Conservation (phyloP, 2,113 vertebrate species). For the Dicrurus megarhynchus region DNA sequence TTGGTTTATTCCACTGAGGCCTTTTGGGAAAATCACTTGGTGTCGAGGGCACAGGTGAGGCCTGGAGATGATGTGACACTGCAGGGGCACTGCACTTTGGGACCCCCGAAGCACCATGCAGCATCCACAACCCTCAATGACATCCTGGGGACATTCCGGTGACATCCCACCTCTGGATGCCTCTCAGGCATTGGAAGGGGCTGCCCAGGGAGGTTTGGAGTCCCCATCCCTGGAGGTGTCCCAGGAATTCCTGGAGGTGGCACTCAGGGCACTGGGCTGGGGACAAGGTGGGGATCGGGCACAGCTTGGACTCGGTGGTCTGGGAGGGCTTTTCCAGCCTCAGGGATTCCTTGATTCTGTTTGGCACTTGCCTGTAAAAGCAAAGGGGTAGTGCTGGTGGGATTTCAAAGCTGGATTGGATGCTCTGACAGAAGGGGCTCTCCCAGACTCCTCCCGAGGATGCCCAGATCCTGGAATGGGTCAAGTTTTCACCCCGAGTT, state of each 20-base stretch:
- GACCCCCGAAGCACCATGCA: background rate
- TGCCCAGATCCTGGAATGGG: background rate
- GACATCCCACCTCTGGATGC: background rate
- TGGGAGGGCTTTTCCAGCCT: background rate
- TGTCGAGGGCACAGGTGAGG: background rate
- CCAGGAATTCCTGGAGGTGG: rapidly evolving
- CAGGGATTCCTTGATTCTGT: background rate
- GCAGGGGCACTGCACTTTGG: background rate
- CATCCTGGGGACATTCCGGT: background rate
- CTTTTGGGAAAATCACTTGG: background rate
- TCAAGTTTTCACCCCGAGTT: rapidly evolving
- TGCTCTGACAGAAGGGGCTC: background rate
- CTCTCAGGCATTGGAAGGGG: rapidly evolving
- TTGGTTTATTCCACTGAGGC: background rate
- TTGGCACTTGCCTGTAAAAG: background rate
- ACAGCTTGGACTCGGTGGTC: rapidly evolving
- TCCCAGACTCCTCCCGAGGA: background rate
- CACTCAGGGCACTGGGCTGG: background rate
- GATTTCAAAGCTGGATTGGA: background rate
- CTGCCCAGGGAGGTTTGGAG: background rate
- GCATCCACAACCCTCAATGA: background rate
- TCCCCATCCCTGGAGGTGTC: background rate
- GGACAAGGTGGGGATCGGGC: background rate
- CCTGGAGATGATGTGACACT: background rate
- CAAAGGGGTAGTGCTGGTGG: background rate